phyloP scores from a whole-genome alignment of 2,888 invertebrate species.

The Palloptera scutellata region DNA sequence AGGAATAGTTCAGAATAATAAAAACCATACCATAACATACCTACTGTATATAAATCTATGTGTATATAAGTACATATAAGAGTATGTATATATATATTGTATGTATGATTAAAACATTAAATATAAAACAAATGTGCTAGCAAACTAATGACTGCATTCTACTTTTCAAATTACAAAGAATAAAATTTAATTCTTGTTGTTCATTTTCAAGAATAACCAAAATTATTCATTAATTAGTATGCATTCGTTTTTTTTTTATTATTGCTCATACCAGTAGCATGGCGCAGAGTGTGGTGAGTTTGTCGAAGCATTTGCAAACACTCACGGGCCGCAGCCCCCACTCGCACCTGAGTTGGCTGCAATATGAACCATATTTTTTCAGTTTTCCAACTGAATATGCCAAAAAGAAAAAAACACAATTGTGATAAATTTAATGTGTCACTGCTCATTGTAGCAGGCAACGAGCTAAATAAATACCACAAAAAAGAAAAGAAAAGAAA shows the following conservation, averaged over 20 bases:
- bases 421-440: constrained; percentile 36
- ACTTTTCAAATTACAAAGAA: constrained; percentile 20
- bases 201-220: constrained; percentile 19
- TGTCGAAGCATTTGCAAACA: not conserved
- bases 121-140: not conserved
- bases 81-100: not conserved
- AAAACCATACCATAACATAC: not conserved
- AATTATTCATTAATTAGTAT: constrained; percentile 13
- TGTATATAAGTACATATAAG: not conserved
- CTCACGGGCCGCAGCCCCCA: not conserved
- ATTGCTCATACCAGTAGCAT: too few relatives aligned
- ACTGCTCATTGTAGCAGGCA: constrained; percentile 32
- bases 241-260: too few relatives aligned
- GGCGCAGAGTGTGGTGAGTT: too few relatives aligned
- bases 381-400: not conserved
- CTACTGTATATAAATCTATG: too few relatives aligned
- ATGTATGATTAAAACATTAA: not conserved
- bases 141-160: constrained; percentile 7
- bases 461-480: not conserved
- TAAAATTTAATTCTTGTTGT: constrained; percentile 13
- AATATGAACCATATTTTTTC: not conserved
- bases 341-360: not conserved
- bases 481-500: not conserved
- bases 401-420: not conserved
- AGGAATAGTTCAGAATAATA: constrained; percentile 17